A percentile compares a stretch with the other conserved stretches of the same genome.
phyloP scores from a whole-genome alignment of 2,888 invertebrate species.

The Athripsodes cinereus region DNA sequence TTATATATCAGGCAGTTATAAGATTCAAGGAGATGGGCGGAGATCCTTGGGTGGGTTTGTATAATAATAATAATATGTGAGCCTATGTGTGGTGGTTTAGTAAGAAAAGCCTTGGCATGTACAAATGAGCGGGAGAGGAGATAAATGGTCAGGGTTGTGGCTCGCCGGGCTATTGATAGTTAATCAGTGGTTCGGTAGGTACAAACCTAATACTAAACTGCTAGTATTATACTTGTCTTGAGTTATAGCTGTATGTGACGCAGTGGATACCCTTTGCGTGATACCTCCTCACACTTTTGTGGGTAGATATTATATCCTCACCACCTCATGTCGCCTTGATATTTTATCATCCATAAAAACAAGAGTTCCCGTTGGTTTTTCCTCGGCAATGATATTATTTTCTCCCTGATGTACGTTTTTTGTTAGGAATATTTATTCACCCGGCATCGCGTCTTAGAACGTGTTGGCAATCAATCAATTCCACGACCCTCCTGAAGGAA shows the following conservation, averaged over 20 bases:
- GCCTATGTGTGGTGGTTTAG: not conserved
- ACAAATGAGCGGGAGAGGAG: constrained; percentile 28
- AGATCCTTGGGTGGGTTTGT: constrained; percentile 7
- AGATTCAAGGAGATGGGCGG: constrained; percentile 9
- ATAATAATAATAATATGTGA: not conserved
- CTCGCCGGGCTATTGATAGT: constrained; percentile 27
- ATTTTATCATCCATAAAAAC: constrained; percentile 23
- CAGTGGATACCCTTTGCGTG: constrained; percentile 4
- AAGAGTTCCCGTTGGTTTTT: constrained; percentile 3
- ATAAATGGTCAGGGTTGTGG: constrained; percentile 28
- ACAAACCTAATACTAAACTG: no score
- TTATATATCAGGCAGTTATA: constrained; percentile 14
- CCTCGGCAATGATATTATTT: no score
- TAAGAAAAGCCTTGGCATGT: constrained; percentile 26
- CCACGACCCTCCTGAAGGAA: no score
- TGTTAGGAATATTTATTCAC: no score
- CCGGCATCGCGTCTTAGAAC: no score
- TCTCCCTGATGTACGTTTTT: no score
- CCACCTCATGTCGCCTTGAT: constrained; percentile 12
- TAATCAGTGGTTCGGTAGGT: constrained; percentile 27
- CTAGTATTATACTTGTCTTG: not conserved
- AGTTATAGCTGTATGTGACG: not conserved
- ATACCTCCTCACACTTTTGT: constrained; percentile 14
- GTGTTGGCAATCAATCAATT: no score
- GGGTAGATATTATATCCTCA: not conserved